These are phyloP conservation scores for Bilobella aurantiaca DNA, from an alignment of 1,140 invertebrate species.

Conservation along the genomic window DNA sequence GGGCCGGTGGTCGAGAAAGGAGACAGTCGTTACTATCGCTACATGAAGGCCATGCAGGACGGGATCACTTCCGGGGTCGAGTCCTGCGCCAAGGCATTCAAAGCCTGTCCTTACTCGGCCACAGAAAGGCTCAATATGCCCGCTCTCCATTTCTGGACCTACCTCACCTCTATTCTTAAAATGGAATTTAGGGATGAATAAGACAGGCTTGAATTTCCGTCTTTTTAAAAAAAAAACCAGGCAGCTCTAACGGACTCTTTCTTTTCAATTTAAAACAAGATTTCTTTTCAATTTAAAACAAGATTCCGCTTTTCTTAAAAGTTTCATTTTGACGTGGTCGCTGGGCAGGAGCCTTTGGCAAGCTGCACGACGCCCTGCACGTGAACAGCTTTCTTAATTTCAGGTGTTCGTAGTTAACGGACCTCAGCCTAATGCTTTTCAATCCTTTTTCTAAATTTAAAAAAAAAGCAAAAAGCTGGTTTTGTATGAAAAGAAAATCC, in stretches of 20 bases:
- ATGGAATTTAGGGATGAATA: slow-evolving; percentile 35
- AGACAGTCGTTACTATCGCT: slow-evolving; percentile 33
- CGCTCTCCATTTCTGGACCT: slow-evolving; percentile 33
- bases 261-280: slow-evolving; percentile 4
- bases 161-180: slow-evolving; percentile 30
- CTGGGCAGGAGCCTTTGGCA: too few species aligned
- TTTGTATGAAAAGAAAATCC: too few species aligned
- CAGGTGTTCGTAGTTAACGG: too few species aligned
- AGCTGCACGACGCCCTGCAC: too few species aligned
- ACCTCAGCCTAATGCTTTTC: too few species aligned
- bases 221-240: background rate
- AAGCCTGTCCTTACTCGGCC: slow-evolving; percentile 32
- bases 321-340: too few species aligned
- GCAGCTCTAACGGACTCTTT: background rate
- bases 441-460: too few species aligned
- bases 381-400: too few species aligned
- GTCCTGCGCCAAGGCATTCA: slow-evolving; percentile 23
- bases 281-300: background rate
- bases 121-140: slow-evolving; percentile 32
- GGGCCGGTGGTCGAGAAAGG: slow-evolving; percentile 27
- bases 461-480: too few species aligned
- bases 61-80: slow-evolving; percentile 28
- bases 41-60: slow-evolving; percentile 33
- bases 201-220: background rate
- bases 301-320: too few species aligned